Conservation (phyloP, 2,888 invertebrate species). For the Leucophenga montana region DNA sequence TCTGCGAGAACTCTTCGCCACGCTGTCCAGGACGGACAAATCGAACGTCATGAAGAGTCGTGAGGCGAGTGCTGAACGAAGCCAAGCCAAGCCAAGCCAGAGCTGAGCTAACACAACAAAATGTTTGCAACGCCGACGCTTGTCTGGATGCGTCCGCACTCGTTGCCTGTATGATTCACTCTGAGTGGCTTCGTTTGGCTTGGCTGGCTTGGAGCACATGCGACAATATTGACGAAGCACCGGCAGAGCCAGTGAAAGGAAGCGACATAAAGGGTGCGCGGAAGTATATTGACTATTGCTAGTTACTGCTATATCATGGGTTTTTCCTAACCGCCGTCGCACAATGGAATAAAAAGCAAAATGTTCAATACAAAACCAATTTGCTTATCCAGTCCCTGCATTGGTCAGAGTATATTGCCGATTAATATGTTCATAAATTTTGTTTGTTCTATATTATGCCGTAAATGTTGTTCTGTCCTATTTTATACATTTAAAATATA, state of each 20-base stretch:
- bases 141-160: constrained; percentile 40
- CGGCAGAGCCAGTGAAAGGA: not conserved
- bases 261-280: not conserved
- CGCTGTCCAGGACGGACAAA: not conserved
- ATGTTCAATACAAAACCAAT: too few species aligned
- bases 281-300: not conserved
- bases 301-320: too few species aligned
- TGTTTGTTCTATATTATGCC: too few species aligned
- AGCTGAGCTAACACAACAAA: constrained; percentile 1
- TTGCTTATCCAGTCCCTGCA: too few species aligned
- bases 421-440: too few species aligned
- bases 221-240: not conserved
- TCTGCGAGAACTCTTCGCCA: not conserved
- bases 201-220: not conserved
- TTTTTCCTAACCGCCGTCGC: too few species aligned
- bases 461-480: too few species aligned
- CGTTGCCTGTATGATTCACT: constrained; percentile 50
- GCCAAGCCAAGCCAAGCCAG: not conserved
- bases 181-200: constrained; percentile 31
- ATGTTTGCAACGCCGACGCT: not conserved
- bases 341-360: too few species aligned
- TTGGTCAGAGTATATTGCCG: too few species aligned
- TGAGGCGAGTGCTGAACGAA: not conserved
- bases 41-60: too few species aligned
- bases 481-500: too few species aligned